Conservation (phyloP, 2,797 vertebrate genomes). For the Chloroceryle amazona region DNA sequence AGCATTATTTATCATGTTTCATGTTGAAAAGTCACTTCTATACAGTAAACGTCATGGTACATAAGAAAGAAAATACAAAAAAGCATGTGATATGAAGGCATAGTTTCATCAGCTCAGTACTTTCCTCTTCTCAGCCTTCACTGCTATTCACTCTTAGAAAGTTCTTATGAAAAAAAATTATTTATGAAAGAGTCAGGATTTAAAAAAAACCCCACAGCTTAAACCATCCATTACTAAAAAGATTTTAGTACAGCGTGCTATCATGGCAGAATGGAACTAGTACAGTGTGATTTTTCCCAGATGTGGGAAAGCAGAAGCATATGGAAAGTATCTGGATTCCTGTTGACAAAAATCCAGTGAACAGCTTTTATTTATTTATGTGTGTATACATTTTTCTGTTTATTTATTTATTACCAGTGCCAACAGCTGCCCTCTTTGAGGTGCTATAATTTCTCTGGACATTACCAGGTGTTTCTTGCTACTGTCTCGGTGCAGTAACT, state of each 20-base stretch:
- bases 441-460: not conserved
- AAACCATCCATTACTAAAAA: not conserved
- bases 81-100: not conserved
- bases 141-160: not conserved
- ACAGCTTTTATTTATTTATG: constrained; percentile 34
- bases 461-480: constrained; percentile 14
- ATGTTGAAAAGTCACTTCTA: not conserved
- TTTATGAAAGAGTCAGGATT: not conserved
- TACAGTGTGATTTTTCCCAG: constrained; percentile 39
- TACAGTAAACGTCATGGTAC: not conserved
- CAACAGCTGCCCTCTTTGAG: not conserved
- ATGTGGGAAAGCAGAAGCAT: constrained; percentile 37
- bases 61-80: not conserved
- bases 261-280: not conserved
- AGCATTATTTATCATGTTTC: not conserved
- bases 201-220: not conserved
- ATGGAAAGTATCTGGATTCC: constrained; percentile 33
- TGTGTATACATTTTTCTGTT: not conserved
- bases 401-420: not conserved
- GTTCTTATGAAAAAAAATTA: not conserved
- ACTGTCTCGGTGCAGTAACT: not conserved
- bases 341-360: constrained; percentile 7
- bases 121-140: not conserved
- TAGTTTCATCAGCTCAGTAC: not conserved
- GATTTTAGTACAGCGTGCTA: not conserved